Evolutionary conservation across 2,113 vertebrate genomes (phyloP), one percentile per base, ranked within the genome.

Genomic region (Channa maculata): DNA sequence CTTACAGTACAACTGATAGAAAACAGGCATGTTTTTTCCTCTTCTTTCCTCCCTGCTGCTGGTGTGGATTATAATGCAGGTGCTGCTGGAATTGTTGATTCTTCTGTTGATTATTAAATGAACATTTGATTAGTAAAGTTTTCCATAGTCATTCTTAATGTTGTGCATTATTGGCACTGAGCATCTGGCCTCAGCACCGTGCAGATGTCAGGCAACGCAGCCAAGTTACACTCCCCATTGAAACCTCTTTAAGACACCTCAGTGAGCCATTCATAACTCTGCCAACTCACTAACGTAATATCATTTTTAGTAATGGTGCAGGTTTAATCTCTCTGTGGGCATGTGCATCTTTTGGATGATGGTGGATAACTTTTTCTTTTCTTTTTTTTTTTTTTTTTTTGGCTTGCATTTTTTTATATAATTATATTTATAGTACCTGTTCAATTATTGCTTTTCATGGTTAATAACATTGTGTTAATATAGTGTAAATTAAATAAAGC

Each of bases 161-260:
- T 8, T 46, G 50, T 61, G 41, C 39, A 70, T 73, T 46, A 49
- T 48, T 49, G 62, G 44, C 51, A 48, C 4, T 0, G 64, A 81
- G 55, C 70, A 61, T 76, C 60, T 81, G 55, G 69, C 52, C 13
- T 67, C 51, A 3, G 39, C 6, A 5, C 5, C 1, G 6, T 55
- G 61, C 71, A 79, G 78, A 70, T 74, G 57, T 66, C 64, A 8
- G 38, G 39, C 75, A 43, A 5, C 57, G 2, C 8, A 3, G 61
- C 62, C 69, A 73, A 71, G 48, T 79, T 61, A 1, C 65, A 8
- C 43, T 59, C 77, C 51, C 50, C 60, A 60, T n/a, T 76, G 53
- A 76, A 76, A 64, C 50, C 67, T 65, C 15, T 44, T 54, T 80
- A 62, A 64, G 52, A 53, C 68, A 15, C 63, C 45, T 39, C 9